Base-by-base conservation (phyloP, 2,797 vertebrate genomes). In the Chiroxiphia lanceolata region DNA sequence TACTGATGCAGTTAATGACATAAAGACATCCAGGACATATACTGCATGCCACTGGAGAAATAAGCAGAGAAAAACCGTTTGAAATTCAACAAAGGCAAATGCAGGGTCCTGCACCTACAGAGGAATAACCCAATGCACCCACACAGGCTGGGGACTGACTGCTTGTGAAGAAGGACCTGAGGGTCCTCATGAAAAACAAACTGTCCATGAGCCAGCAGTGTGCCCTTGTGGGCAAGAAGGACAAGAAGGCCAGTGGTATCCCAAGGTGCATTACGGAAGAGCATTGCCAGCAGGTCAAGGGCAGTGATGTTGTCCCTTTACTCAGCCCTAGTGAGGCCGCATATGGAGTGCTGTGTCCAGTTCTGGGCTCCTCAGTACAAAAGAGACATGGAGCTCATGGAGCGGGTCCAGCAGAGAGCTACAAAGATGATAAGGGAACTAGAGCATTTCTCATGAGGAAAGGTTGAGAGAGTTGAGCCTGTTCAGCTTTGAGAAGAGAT, bases 21-120 rank as follows among this genome's bases (percentile, higher is more conserved):
- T 45, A 87, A 44, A 34, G 68, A 63, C 36, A 63, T 40, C 34
- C 34, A 48, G 38, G 13, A 51, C 26, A 19, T 23, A 26, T 1
- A 48, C 4, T 34, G 40, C 34, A 11, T n/a, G 31, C 13, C 3
- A 3, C 36, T 38, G 44, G 44, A 56, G 33, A 70, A 36, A 50
- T 57, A 44, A 14, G 13, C 15, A 76, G 48, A 56, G 26, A 36
- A 75, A 13, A 48, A 54, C 0, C 0, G 2, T 13, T 22, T 42
- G 34, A 57, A 89, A 63, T 76, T 56, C 64, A 56, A 13, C 50
- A 36, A 27, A 6, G 31, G 42, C 26, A 36, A 63, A 54, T 33
- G 31, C 31, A 68, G 40, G 10, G 18, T 54, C 31, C 54, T 61
- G 61, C 13, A 23, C 18, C 13, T 20, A 33, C 18, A 15, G 9